phyloP scores from a whole-genome alignment of 2,113 vertebrate species.

The Alethe castanea region DNA sequence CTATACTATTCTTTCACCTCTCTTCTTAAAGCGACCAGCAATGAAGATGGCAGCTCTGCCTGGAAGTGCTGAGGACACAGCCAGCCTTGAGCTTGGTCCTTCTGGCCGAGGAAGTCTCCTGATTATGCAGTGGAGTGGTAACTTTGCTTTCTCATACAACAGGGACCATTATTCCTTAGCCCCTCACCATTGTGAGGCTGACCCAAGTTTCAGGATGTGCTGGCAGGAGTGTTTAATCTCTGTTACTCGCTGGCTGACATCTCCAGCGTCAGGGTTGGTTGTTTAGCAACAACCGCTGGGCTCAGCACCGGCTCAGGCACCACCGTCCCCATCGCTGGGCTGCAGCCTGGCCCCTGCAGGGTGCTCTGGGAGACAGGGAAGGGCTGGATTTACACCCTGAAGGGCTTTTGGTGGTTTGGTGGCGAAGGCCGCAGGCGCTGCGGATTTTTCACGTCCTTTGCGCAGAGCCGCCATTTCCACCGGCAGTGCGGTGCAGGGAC shows the following conservation, averaged over 20 bases:
- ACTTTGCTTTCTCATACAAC: conserved; percentile 17
- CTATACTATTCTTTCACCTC: conserved; percentile 39
- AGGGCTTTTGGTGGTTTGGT: rapidly evolving
- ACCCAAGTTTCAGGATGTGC: conserved; percentile 11
- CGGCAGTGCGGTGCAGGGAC: neutral
- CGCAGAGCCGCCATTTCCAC: conserved; percentile 30
- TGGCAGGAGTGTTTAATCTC: conserved; percentile 13
- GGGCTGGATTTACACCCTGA: neutral
- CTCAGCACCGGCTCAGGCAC: neutral
- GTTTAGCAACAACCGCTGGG: conserved; percentile 53
- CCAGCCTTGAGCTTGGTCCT: conserved; percentile 38
- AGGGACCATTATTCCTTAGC: conserved; percentile 7
- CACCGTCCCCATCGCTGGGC: neutral
- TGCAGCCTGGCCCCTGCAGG: neutral
- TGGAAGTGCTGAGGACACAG: conserved; percentile 59
- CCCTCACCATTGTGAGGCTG: neutral
- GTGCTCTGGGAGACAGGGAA: neutral
- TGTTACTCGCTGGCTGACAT: conserved; percentile 18
- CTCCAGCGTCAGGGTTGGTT: neutral
- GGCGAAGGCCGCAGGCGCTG: neutral
- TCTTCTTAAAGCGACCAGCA: conserved; percentile 33
- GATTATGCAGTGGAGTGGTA: conserved; percentile 49
- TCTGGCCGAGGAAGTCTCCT: conserved; percentile 42
- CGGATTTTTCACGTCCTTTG: neutral
- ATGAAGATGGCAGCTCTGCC: conserved; percentile 3